phyloP scores from a whole-genome alignment of 2,888 invertebrate genomes.

The Amorpha juglandis region DNA sequence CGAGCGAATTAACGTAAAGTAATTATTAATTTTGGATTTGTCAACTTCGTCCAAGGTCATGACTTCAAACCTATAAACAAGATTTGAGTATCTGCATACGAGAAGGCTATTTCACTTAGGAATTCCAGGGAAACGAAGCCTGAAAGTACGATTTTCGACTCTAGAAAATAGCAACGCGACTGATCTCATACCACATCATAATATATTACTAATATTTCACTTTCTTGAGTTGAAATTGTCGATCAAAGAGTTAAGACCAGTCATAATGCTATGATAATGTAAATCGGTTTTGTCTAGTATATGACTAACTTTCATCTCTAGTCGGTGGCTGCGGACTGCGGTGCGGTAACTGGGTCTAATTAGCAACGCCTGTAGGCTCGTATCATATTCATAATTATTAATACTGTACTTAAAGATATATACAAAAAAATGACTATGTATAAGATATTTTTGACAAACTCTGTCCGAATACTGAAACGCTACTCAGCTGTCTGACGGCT shows the following conservation, averaged over 20 bases:
- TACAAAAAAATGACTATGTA: not conserved
- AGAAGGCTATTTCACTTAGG: too few species aligned
- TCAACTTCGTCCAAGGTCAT: too few species aligned
- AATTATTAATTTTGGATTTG: too few species aligned
- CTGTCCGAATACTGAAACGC: too few species aligned
- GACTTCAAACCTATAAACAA: too few species aligned
- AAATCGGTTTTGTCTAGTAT: constrained; percentile 1
- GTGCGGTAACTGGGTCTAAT: constrained; percentile 22
- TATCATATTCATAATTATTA: constrained; percentile 1
- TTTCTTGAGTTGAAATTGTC: constrained; percentile 1
- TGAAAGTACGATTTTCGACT: not conserved
- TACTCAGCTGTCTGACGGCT: too few species aligned
- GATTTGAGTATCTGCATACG: too few species aligned
- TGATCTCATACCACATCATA: not conserved
- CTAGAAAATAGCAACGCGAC: too few species aligned
- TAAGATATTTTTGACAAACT: not conserved
- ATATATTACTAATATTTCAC: not conserved
- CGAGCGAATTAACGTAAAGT: too few species aligned
- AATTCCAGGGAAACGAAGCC: too few species aligned
- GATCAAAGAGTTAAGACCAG: not conserved
- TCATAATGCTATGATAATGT: constrained; percentile 22
- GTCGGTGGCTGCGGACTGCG: not conserved
- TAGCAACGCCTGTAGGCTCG: constrained; percentile 4
- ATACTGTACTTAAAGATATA: not conserved
- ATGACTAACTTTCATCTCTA: constrained; percentile 18